phyloP scores from a whole-genome alignment of 2,113 vertebrate species.

The Bufo bufo region DNA sequence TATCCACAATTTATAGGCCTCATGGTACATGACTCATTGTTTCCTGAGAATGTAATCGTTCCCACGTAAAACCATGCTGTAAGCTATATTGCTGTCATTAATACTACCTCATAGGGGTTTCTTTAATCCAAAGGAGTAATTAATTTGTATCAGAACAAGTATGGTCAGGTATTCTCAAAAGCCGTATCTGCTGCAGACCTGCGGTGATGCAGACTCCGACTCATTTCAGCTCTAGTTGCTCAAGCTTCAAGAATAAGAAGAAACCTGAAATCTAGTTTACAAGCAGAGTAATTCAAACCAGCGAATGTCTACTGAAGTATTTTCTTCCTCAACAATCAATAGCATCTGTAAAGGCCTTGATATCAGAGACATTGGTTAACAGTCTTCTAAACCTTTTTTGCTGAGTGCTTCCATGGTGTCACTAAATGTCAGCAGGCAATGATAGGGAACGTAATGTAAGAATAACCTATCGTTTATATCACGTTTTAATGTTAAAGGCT shows the following conservation, averaged over 20 bases:
- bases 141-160: neutral
- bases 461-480: neutral
- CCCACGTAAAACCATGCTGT: neutral
- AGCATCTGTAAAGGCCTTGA: neutral
- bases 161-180: neutral
- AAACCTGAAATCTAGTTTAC: neutral
- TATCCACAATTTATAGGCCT: conserved; percentile 11
- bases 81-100: conserved; percentile 14
- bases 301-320: neutral
- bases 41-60: neutral
- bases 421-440: too few species aligned
- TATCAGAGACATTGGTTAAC: neutral
- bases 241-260: neutral
- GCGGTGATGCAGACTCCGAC: neutral
- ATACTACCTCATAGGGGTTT: neutral
- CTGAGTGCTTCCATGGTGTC: neutral
- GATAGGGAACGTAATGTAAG: neutral
- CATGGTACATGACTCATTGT: neutral
- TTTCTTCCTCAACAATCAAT: neutral
- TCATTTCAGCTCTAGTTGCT: neutral
- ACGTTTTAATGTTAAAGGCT: neutral
- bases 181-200: neutral
- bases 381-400: neutral
- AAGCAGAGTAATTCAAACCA: neutral
- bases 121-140: neutral